Percentiles rank a stretch among this genome's conserved stretches.
Evolutionary conservation across 53 echinoderm and acorn worm genomes (phyloP).

Genomic region (Crossaster papposus): DNA sequence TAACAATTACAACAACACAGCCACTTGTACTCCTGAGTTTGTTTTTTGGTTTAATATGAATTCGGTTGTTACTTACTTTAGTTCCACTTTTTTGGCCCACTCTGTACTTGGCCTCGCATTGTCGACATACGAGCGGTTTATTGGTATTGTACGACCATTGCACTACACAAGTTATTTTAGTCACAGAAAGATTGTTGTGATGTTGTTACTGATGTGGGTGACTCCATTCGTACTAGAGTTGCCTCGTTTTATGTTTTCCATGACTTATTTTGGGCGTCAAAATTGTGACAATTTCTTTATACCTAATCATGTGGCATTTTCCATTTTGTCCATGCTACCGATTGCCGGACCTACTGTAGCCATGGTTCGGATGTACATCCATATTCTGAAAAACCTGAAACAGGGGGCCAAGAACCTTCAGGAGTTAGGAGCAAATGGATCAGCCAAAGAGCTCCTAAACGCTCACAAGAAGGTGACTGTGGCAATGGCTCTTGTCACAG

Average conservation of each 20-base stretch:
- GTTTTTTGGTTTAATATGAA: not conserved
- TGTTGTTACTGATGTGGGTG: constrained; percentile 9
- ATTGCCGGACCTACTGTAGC: not conserved
- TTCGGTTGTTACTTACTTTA: not conserved
- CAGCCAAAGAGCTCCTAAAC: constrained; percentile 19
- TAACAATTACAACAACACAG: not conserved
- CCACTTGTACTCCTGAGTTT: not conserved
- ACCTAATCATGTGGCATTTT: not conserved
- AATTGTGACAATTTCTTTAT: not conserved
- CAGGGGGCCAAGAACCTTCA: constrained; percentile 29
- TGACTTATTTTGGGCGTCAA: no score
- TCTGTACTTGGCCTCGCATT: constrained; percentile 36
- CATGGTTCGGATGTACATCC: constrained; percentile 40
- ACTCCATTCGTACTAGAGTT: not conserved
- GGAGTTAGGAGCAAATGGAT: constrained; percentile 16
- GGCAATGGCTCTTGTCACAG: constrained; percentile 17
- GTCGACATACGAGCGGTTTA: constrained; percentile 31
- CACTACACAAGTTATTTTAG: constrained; percentile 31
- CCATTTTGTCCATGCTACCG: constrained; percentile 7
- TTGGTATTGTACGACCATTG: constrained; percentile 40
- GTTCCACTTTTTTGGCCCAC: not conserved
- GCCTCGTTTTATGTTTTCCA: not conserved
- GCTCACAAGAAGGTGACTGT: constrained; percentile 52
- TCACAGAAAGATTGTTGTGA: not conserved
- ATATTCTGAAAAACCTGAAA: constrained; percentile 23